Conservation (phyloP, 2,113 vertebrate genomes). For the Tapirus terrestris region DNA sequence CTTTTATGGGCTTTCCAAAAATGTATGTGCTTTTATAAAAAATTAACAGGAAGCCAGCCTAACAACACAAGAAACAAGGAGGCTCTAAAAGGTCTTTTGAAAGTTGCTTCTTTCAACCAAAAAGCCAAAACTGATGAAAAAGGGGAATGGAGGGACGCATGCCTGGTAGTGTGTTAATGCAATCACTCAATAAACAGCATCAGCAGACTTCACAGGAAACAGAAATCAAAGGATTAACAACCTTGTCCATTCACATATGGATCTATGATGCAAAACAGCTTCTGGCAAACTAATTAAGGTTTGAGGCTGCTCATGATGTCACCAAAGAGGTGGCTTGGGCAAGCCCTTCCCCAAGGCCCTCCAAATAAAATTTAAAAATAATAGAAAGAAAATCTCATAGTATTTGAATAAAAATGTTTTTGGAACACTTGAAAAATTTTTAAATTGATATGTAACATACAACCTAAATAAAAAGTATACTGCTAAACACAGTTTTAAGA, state of each 20-base stretch:
- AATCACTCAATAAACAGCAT: conserved; percentile 53
- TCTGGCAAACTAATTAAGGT: conserved; percentile 51
- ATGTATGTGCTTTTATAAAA: conserved; percentile 82
- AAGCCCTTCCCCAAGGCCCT: background rate
- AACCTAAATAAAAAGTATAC: background rate
- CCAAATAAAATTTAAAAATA: conserved; percentile 3
- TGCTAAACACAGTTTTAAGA: conserved; percentile 2
- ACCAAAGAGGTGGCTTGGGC: background rate
- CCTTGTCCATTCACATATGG: background rate
- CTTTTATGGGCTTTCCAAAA: conserved; percentile 57
- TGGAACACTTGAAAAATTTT: background rate
- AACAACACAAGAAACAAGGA: conserved; percentile 82
- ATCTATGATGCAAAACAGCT: conserved; percentile 43
- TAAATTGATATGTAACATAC: background rate
- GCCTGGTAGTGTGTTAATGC: background rate
- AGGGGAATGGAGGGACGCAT: background rate
- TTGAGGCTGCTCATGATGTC: conserved; percentile 33
- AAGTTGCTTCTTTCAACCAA: conserved; percentile 31
- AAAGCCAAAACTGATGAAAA: conserved; percentile 30
- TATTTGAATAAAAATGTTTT: background rate
- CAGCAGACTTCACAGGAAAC: conserved; percentile 33
- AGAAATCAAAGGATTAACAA: conserved; percentile 54
- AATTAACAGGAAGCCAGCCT: conserved; percentile 81
- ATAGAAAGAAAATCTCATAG: background rate
- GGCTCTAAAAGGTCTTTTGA: conserved; percentile 78